Evolutionary conservation across 2,113 vertebrate genomes (phyloP).

Genomic region (Oxyruncus cristatus): DNA sequence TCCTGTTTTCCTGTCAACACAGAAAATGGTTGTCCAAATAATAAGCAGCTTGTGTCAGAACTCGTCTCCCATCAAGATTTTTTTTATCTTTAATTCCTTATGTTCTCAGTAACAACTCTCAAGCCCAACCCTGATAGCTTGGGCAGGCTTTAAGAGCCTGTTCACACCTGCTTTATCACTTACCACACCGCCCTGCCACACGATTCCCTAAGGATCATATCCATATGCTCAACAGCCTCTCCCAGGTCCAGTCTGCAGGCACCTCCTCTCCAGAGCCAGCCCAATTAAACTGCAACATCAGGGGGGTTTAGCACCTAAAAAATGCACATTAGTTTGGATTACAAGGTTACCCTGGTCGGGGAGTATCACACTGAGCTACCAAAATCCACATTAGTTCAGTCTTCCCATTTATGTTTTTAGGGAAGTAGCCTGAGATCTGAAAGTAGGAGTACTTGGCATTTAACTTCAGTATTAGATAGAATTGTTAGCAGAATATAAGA

Average conservation of each 20-base stretch:
- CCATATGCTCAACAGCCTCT: background rate
- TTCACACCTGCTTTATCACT: background rate
- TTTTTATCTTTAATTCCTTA: background rate
- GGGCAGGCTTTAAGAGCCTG: background rate
- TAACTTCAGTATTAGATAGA: background rate
- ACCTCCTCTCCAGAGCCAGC: background rate
- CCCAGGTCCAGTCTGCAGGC: background rate
- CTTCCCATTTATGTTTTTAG: background rate
- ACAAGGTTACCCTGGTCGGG: background rate
- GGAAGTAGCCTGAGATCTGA: background rate
- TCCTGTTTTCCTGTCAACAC: background rate
- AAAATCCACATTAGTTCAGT: background rate
- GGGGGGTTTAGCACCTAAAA: background rate
- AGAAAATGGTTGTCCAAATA: background rate
- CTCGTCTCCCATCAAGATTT: background rate
- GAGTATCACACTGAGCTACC: background rate
- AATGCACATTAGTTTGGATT: background rate
- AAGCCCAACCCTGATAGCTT: background rate
- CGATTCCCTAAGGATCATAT: background rate
- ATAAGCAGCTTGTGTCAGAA: background rate
- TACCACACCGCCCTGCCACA: background rate
- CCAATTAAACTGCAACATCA: background rate
- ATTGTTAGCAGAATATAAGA: background rate
- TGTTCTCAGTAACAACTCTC: background rate
- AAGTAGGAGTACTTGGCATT: background rate